Base-by-base conservation (phyloP, 2,797 vertebrate genomes). In the Poecilia picta region DNA sequence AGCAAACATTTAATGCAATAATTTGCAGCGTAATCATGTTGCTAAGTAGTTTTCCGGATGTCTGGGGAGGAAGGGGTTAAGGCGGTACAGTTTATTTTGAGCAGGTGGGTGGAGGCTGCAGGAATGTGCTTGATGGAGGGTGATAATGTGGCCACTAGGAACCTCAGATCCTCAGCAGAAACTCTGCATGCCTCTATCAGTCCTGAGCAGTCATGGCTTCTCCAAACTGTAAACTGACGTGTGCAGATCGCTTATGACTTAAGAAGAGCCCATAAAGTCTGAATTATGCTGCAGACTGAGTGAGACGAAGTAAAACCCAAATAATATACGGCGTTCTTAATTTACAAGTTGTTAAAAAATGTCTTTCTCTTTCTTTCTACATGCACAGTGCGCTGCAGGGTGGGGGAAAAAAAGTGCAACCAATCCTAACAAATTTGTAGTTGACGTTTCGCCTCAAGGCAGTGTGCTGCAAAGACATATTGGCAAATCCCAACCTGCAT, bases 71-170 rank as follows among this genome's bases (percentile, higher is more conserved):
- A 92, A 94, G 78, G 93, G 93, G 94, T 96, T 96, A 95, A 96
- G 72, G 75, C 41, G 73, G 64, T 82, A 88, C 85, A 86, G 95
- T 95, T 95, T 96, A 96, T 96, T 96, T 96, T 94, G 90, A 94
- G 95, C 92, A 95, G 94, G 93, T 95, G 95, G 95, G 95, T 95
- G 95, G 94, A 93, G 93, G 92, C 93, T 79, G 88, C 77, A 92
- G 94, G 95, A 96, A 96, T 96, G 95, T 91, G 95, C 95, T 95
- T 95, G 95, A 94, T 93, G 94, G 88, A 86, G 92, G 90, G 93
- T 94, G 95, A 96, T 96, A 95, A 96, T 96, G 92, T 95, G 92
- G 86, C 91, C 91, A 91, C 85, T 90, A 89, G 89, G 88, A 92
- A 92, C 88, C 83, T 75, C 89, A 89, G 91, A 89, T 94, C 92